Conservation (phyloP, 2,797 vertebrate species). For the Propithecus deckenii region DNA sequence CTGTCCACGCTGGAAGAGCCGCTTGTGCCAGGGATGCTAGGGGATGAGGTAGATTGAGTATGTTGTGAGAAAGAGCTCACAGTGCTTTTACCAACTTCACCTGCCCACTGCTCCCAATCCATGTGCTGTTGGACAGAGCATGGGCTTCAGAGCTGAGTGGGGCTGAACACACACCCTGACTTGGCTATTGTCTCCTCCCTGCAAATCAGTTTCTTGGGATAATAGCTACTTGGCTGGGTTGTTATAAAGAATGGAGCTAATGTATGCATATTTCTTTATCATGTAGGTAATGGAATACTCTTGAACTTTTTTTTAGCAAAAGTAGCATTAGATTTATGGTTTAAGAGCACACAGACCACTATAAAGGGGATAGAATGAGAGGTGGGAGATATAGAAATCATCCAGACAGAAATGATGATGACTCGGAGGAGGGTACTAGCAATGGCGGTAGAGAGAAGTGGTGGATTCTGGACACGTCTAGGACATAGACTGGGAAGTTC, state of each 20-base stretch:
- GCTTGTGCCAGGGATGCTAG: not conserved
- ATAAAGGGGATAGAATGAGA: not conserved
- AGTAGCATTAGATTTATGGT: constrained; percentile 3
- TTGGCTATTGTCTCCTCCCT: not conserved
- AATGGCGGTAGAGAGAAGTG: not conserved
- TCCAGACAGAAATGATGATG: not conserved
- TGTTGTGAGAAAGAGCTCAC: not conserved
- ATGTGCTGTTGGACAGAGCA: not conserved
- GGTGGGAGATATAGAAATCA: not conserved
- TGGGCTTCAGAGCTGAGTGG: not conserved
- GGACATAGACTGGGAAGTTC: not conserved
- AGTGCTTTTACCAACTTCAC: not conserved
- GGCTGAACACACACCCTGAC: not conserved
- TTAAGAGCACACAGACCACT: not conserved
- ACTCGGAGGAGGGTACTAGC: not conserved
- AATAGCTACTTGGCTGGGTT: constrained; percentile 34
- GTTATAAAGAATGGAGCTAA: constrained; percentile 45
- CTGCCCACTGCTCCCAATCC: not conserved
- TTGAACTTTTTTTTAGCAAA: not conserved
- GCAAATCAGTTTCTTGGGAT: constrained; percentile 31
- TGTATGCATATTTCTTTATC: constrained; percentile 35
- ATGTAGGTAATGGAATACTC: constrained; percentile 27
- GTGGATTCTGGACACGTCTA: not conserved
- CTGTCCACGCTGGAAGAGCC: not conserved
- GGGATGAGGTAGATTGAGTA: not conserved